Evolutionary conservation across 2,113 vertebrate species (phyloP).

Genomic region (Prunella himalayana): DNA sequence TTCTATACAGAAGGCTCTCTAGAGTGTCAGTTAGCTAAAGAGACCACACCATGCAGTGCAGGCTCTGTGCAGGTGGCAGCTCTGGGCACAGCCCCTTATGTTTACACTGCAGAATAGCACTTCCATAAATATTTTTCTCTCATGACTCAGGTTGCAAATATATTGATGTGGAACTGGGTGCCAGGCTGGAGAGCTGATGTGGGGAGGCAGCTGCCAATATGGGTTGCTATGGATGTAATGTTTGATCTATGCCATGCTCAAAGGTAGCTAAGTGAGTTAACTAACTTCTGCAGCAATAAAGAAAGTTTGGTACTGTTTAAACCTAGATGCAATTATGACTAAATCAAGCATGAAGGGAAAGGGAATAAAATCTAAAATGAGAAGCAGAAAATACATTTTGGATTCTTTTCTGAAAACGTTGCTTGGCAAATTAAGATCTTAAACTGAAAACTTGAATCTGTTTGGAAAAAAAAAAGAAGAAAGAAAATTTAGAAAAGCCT

Average conservation of each 20-base stretch:
- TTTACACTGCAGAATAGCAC: neutral
- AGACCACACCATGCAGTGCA: neutral
- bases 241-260: neutral
- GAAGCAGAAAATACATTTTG: neutral
- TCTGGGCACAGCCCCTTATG: neutral
- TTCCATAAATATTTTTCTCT: neutral
- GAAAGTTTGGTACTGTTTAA: neutral
- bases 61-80: neutral
- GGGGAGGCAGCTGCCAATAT: neutral
- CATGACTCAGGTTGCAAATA: neutral
- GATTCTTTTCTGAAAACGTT: neutral
- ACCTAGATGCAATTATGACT: neutral
- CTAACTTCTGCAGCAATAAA: neutral
- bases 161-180: neutral
- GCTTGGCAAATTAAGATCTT: neutral
- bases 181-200: neutral
- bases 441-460: neutral
- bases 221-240: neutral
- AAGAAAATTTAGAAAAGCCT: neutral
- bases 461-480: neutral
- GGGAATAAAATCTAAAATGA: neutral
- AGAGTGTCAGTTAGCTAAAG: neutral
- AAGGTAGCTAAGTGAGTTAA: neutral
- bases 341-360: neutral
- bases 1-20: neutral